Percentiles rank a stretch among this genome's conserved stretches.
Evolutionary conservation across 2,797 vertebrate genomes (phyloP).

Genomic region (Alcedo quadribrachys): DNA sequence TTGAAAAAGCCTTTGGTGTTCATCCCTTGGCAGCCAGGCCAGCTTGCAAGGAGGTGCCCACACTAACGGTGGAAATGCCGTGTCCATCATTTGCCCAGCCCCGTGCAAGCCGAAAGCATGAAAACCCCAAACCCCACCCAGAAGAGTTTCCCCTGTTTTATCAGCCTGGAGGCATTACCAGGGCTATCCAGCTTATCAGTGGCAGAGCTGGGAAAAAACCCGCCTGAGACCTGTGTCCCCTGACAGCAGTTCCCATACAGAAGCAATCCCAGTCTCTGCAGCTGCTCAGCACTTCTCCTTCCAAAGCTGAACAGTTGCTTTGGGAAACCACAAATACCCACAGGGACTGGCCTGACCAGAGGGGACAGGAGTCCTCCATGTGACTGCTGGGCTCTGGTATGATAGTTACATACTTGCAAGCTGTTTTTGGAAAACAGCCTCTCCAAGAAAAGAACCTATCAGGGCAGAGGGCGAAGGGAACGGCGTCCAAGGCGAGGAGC

Average conservation of each 20-base stretch:
- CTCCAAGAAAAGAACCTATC: neutral
- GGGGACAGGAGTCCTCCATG: fast-evolving
- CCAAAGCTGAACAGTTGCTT: neutral
- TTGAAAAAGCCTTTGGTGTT: neutral
- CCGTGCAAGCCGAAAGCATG: fast-evolving
- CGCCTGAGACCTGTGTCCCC: neutral
- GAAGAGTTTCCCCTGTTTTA: neutral
- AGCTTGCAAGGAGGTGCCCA: neutral
- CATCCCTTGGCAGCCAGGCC: neutral
- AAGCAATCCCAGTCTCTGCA: neutral
- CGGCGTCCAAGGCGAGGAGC: fast-evolving
- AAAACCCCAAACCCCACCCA: neutral
- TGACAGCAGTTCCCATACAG: neutral
- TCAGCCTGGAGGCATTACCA: neutral
- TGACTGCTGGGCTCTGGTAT: slow-evolving; percentile 14
- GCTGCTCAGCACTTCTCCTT: neutral
- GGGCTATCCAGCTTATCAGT: neutral
- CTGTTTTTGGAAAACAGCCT: slow-evolving; percentile 20
- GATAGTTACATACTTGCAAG: neutral
- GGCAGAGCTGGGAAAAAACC: neutral
- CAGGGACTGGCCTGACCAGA: neutral
- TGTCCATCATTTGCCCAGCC: fast-evolving
- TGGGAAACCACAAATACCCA: neutral
- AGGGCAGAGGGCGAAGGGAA: neutral
- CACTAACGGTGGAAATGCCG: fast-evolving